These are phyloP conservation scores for Dasyurus viverrinus DNA, from an alignment of 2,113 vertebrate genomes.

Conservation along the genomic window DNA sequence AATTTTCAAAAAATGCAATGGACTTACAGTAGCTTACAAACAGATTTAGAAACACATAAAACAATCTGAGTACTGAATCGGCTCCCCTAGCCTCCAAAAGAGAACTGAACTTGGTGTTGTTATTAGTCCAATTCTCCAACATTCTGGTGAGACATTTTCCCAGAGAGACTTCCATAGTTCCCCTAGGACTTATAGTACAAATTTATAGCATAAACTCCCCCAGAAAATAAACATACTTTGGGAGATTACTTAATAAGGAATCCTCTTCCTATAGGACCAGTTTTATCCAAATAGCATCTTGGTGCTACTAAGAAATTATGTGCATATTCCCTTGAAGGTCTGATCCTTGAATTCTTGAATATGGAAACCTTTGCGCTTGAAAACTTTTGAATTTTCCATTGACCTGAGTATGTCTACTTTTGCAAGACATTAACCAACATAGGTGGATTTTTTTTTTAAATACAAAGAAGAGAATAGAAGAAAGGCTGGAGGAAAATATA, in stretches of 20 bases:
- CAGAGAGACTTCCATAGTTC: not conserved
- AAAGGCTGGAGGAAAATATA: not conserved
- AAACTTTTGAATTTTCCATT: not conserved
- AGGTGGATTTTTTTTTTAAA: not conserved
- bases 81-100: not conserved
- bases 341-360: not conserved
- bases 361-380: no score
- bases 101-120: not conserved
- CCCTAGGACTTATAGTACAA: not conserved
- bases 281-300: not conserved
- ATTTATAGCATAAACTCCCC: not conserved
- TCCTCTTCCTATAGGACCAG: not conserved
- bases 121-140: not conserved
- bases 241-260: not conserved
- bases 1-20: not conserved
- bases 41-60: not conserved
- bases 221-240: not conserved
- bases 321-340: not conserved
- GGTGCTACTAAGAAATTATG: not conserved
- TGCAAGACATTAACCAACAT: not conserved
- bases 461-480: not conserved
- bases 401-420: not conserved
- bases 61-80: not conserved
- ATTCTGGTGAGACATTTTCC: not conserved
- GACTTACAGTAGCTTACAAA: not conserved